Conservation (phyloP, 1,140 invertebrate genomes). For the Pseudachorutes palmiensis region DNA sequence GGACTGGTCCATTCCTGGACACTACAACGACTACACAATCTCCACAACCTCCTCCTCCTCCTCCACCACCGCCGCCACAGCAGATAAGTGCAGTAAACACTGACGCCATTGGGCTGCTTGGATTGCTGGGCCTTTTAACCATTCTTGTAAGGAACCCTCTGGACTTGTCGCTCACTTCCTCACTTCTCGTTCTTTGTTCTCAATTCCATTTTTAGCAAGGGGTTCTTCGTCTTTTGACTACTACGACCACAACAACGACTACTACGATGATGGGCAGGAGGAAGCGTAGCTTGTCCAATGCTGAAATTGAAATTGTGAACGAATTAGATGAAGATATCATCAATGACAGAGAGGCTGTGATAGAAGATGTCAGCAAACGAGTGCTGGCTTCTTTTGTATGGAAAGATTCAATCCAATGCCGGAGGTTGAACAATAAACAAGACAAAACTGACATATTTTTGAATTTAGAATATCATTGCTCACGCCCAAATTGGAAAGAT, state of each 20-base stretch:
- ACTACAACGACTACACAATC: not conserved
- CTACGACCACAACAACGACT: conserved; percentile 17
- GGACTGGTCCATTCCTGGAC: not conserved
- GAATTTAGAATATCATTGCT: conserved; percentile 24
- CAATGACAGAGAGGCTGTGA: not conserved
- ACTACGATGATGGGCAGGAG: conserved; percentile 5
- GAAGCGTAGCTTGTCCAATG: not conserved
- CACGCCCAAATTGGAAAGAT: conserved; percentile 21
- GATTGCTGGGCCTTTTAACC: not conserved
- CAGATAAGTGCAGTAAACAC: conserved; percentile 12
- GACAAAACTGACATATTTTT: not conserved
- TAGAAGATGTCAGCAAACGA: not conserved
- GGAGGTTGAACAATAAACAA: not conserved
- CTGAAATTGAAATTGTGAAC: no score
- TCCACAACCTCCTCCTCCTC: not conserved
- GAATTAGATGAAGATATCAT: no score
- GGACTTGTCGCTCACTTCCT: no score
- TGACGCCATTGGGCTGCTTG: conserved; percentile 2
- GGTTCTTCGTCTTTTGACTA: not conserved
- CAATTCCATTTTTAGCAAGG: conserved; percentile 2
- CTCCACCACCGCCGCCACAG: no score
- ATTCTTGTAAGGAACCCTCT: not conserved
- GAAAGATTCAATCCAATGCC: not conserved
- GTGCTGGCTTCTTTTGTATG: conserved; percentile 12
- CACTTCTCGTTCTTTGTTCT: no score